Evolutionary conservation across 2,888 invertebrate species (phyloP).

Genomic region (Lomographa bimaculata): DNA sequence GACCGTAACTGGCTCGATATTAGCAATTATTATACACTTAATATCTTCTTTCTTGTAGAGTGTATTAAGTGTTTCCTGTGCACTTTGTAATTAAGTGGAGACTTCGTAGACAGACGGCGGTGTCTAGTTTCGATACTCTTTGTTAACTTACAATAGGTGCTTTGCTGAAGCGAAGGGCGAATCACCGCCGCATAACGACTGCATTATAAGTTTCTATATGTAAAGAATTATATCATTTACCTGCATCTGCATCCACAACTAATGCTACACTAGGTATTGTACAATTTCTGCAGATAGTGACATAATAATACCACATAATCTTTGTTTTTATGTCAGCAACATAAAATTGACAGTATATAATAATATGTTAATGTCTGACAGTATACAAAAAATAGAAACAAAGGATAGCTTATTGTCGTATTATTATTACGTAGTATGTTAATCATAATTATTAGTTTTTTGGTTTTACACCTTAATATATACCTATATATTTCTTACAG

Average conservation of each 20-base stretch:
- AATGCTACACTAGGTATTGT: conserved; percentile 46
- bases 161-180: conserved; percentile 78
- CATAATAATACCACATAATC: conserved; percentile 32
- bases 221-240: conserved; percentile 41
- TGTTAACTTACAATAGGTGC: conserved; percentile 71
- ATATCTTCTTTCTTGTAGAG: conserved; percentile 20
- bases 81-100: conserved; percentile 58
- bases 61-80: conserved; percentile 48
- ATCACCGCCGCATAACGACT: conserved; percentile 69
- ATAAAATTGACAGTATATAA: background rate
- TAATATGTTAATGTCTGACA: too few species aligned
- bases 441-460: too few species aligned
- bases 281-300: conserved; percentile 41
- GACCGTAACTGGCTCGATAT: conserved; percentile 1
- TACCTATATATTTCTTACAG: too few species aligned
- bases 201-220: too few species aligned
- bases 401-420: too few species aligned
- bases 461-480: too few species aligned
- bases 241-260: conserved; percentile 39
- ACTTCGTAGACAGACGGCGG: conserved; percentile 57
- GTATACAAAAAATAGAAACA: too few species aligned
- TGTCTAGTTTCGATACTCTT: conserved; percentile 78
- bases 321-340: conserved; percentile 4
- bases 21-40: conserved; percentile 9
- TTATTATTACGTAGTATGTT: too few species aligned